Evolutionary conservation across 2,797 vertebrate genomes (phyloP).

Genomic region (Chelonia mydas): DNA sequence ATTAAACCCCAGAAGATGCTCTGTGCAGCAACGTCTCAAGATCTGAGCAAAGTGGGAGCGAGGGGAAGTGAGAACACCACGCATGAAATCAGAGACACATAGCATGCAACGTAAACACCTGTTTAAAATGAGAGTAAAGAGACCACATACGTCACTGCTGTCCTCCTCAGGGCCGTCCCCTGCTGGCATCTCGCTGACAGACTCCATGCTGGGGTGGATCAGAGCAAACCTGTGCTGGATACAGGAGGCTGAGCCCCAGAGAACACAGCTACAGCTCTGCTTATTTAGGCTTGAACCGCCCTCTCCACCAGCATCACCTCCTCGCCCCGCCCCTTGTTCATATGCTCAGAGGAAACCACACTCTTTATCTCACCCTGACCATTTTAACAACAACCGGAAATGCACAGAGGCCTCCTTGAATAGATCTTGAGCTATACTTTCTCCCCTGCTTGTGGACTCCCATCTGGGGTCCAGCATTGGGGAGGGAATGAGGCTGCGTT

Average conservation of each 20-base stretch:
- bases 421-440: neutral
- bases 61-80: neutral
- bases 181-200: accelerated
- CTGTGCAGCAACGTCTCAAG: neutral
- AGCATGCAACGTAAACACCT: neutral
- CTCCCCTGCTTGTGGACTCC: neutral
- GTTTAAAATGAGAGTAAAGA: neutral
- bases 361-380: conserved; percentile 57
- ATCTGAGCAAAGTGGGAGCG: neutral
- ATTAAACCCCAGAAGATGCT: too few species aligned
- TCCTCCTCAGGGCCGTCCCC: neutral
- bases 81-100: neutral
- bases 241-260: neutral
- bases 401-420: neutral
- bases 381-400: conserved; percentile 59
- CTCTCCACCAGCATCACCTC: neutral
- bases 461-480: neutral
- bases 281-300: neutral
- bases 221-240: accelerated
- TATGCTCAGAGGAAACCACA: conserved; percentile 69
- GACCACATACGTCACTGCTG: conserved; percentile 54
- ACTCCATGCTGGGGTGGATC: conserved; percentile 16
- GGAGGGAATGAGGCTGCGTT: neutral
- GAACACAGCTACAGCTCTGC: neutral
- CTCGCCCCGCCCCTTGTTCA: neutral